Evolutionary conservation across 1,140 invertebrate species (phyloP), one percentile per base, ranked within the genome.

Genomic region (Dinoponera quadriceps): DNA sequence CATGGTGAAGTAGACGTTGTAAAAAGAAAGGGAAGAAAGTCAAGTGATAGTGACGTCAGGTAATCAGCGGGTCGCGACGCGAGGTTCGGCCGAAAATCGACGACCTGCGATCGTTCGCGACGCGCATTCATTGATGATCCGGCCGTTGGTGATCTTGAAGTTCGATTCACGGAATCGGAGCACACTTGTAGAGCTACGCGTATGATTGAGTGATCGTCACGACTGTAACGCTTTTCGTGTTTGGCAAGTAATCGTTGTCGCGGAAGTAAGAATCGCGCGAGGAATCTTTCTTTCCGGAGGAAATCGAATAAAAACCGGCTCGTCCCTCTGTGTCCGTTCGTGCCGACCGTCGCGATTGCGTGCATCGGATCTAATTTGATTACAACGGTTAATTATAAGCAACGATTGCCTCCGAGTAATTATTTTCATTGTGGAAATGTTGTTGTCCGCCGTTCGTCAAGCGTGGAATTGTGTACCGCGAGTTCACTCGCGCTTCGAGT

Each of bases 211-310:
- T 80, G 65, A 71, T 71, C 59, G 54, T 27, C 75, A 80, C 74
- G 75, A 78, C 16, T 78, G 75, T 78, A 78, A 68, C 75, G 75
- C 75, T 80, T 80, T 80, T 80, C 75, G 65, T 80, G 75, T 80
- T 80, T 69, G 75, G 16, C 75, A 80, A 71, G 33, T 80, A 80
- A 80, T 80, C 65, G 75, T 80, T 69, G 75, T 80, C 51, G 75
- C 75, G 57, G 57, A 80, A 29, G n/a, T 80, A 59, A 59, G 22
- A 80, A 38, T 48, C 65, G 65, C 65, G 65, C 38, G 75, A 59
- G 65, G 25, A 80, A 80, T 71, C 33, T 57, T 48, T n/a, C 49
- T 75, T 54, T 38, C 75, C 75, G 7, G 49, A 22, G 44, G 33
- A 80, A 3, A 33, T 33, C n/a, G n/a, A n/a, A 71, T 71, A 57